These are phyloP conservation scores for Phengaris alcon DNA, from an alignment of 2,888 invertebrate genomes.

Conservation along the genomic window DNA sequence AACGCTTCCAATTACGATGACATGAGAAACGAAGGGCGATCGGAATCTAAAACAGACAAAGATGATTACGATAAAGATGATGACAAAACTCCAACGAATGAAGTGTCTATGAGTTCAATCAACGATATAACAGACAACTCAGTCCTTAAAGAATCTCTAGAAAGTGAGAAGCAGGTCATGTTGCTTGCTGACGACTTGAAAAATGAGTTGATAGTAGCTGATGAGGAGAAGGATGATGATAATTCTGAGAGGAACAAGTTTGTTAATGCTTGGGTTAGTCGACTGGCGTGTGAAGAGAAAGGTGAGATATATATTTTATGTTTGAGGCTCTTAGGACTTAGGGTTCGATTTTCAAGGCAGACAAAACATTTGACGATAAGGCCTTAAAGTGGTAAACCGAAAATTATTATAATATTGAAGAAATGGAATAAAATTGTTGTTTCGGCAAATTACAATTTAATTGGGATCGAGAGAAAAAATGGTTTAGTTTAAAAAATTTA, in stretches of 20 bases:
- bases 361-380: no score
- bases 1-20: constrained; percentile 64
- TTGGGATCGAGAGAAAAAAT: no score
- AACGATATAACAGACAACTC: constrained; percentile 75
- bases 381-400: no score
- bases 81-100: constrained; percentile 75
- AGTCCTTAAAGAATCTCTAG: constrained; percentile 70
- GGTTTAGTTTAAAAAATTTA: neutral
- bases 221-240: constrained; percentile 75
- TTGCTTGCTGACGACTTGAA: constrained; percentile 72
- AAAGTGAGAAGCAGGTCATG: constrained; percentile 69
- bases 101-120: constrained; percentile 70
- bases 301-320: constrained; percentile 45
- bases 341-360: no score
- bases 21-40: constrained; percentile 53
- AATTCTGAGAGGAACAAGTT: constrained; percentile 75
- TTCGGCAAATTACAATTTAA: no score
- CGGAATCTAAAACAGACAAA: constrained; percentile 49
- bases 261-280: constrained; percentile 72
- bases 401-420: no score
- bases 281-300: constrained; percentile 70
- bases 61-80: constrained; percentile 64
- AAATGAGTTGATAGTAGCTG: constrained; percentile 72
- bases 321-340: no score
- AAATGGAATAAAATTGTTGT: no score